A percentile compares a stretch with the other conserved stretches of the same genome.
phyloP scores from a whole-genome alignment of 2,888 invertebrate species.

The Lobophora halterata region DNA sequence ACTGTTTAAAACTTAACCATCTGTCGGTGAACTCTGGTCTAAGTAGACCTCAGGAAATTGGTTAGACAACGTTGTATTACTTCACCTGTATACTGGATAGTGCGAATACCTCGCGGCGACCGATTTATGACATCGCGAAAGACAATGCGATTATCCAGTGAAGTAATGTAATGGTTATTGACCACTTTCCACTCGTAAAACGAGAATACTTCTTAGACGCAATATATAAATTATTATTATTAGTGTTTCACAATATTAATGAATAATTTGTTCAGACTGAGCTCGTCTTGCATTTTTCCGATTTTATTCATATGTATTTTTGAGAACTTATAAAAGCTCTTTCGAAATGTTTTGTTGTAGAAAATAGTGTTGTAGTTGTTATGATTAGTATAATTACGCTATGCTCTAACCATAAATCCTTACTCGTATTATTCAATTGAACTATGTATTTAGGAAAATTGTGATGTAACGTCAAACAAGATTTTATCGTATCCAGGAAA shows the following conservation, averaged over 20 bases:
- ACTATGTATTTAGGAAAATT: constrained; percentile 25
- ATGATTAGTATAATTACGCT: neutral
- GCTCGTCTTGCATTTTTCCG: constrained; percentile 3
- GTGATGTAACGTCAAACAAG: constrained; percentile 30
- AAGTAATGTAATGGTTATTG: neutral
- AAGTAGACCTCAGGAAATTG: too few relatives aligned
- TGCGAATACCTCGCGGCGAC: constrained; percentile 52
- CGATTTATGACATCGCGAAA: constrained; percentile 56
- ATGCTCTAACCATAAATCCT: constrained; percentile 24
- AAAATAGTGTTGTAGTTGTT: neutral
- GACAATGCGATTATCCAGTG: constrained; percentile 11
- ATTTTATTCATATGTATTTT: neutral
- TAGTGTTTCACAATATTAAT: too few relatives aligned
- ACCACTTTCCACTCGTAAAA: neutral
- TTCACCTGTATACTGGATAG: constrained; percentile 38
- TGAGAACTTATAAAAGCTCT: too few relatives aligned
- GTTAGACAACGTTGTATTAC: constrained; percentile 65
- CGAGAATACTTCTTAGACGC: neutral
- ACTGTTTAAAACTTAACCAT: too few relatives aligned
- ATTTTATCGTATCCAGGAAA: constrained; percentile 65
- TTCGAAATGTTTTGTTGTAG: too few relatives aligned
- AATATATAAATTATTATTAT: too few relatives aligned
- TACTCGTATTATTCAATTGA: constrained; percentile 25
- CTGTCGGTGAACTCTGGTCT: too few relatives aligned
- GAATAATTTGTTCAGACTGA: too few relatives aligned